phyloP scores from a whole-genome alignment of 2,113 vertebrate genomes.

The Poicephalus gulielmi region DNA sequence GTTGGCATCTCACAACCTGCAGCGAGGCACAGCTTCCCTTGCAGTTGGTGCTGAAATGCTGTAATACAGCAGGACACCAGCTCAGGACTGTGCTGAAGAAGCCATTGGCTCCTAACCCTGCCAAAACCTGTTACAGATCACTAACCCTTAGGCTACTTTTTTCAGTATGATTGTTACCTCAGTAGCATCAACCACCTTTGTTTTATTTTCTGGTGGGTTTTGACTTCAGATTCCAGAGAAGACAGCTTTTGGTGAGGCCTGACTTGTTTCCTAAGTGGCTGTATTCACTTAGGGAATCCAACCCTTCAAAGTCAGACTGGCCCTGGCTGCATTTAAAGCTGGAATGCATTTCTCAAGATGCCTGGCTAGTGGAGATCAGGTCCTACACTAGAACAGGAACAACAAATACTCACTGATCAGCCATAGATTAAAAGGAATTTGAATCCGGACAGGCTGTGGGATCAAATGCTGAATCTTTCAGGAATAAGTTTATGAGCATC shows the following conservation, averaged over 20 bases:
- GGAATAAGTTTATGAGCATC: neutral
- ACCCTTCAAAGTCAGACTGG: neutral
- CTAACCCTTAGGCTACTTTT: neutral
- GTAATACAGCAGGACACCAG: fast-evolving
- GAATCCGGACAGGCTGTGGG: neutral
- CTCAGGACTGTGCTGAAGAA: neutral
- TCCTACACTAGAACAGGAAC: neutral
- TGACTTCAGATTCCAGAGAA: neutral
- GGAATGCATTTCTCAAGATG: neutral
- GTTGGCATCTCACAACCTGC: neutral
- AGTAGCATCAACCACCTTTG: neutral
- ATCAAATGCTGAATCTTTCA: neutral
- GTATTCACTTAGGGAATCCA: neutral
- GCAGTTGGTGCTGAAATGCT: neutral
- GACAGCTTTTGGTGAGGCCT: neutral
- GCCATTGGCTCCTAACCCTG: neutral
- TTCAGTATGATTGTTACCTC: neutral
- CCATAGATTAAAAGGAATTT: neutral
- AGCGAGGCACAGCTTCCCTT: neutral
- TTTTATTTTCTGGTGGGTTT: neutral
- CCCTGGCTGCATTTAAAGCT: neutral
- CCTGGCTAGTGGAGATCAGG: neutral
- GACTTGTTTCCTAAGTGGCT: neutral
- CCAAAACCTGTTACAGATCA: neutral
- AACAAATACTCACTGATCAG: neutral